Evolutionary conservation across 2,113 vertebrate species (phyloP).

Genomic region (Tenebrosternarchus preto): DNA sequence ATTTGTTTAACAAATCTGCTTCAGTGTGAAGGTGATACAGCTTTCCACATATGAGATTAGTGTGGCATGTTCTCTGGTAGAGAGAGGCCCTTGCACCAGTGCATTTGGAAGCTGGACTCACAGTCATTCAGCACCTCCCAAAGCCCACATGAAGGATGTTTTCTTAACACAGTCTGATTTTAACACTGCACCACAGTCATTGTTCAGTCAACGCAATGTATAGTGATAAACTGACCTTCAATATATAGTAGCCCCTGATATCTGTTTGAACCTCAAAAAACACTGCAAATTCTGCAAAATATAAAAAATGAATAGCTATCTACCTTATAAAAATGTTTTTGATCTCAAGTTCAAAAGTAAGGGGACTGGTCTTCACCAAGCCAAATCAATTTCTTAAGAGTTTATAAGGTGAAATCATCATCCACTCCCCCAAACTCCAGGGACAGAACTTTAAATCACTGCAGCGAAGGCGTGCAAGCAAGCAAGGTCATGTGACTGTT

Average conservation of each 20-base stretch:
- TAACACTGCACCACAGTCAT: not conserved
- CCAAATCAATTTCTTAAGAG: not conserved
- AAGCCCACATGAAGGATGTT: constrained; percentile 5
- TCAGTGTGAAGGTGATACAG: not conserved
- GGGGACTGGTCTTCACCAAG: not conserved
- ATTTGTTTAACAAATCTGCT: not conserved
- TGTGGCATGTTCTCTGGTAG: constrained; percentile 8
- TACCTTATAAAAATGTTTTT: not conserved
- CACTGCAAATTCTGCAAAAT: not conserved
- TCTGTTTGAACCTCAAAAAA: not conserved
- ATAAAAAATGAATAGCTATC: not conserved
- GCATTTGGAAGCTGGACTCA: not conserved
- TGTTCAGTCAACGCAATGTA: not conserved
- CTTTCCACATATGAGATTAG: not conserved
- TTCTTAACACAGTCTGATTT: not conserved
- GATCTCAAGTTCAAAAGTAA: too few relatives aligned
- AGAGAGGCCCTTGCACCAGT: not conserved
- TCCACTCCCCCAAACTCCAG: not conserved
- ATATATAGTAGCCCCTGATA: not conserved
- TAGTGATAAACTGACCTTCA: not conserved
- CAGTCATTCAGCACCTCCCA: not conserved
- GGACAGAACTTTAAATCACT: not conserved
- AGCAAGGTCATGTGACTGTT: constrained; percentile 9
- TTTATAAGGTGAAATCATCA: not conserved
- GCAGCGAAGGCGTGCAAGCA: not conserved